Evolutionary conservation across 2,113 vertebrate species (phyloP).

Genomic region (Spea bombifrons): DNA sequence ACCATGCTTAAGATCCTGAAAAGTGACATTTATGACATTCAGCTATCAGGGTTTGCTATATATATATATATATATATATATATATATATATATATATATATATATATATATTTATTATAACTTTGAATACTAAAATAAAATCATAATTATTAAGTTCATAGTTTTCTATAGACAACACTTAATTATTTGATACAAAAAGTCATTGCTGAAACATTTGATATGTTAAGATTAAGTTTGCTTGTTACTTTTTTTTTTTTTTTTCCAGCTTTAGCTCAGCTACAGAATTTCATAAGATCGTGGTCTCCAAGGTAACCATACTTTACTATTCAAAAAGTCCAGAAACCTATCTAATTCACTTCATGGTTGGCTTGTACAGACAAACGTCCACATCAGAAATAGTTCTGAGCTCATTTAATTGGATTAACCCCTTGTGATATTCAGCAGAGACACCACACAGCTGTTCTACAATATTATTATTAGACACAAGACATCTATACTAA

Average conservation of each 20-base stretch:
- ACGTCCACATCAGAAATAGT: neutral
- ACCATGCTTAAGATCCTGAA: too few relatives aligned
- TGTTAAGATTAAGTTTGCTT: neutral
- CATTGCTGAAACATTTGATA: neutral
- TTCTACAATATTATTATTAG: neutral
- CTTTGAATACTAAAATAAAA: too few relatives aligned
- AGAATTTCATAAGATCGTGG: neutral
- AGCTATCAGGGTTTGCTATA: too few relatives aligned
- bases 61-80: too few relatives aligned
- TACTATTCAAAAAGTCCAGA: neutral
- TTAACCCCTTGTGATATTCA: neutral
- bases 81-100: too few relatives aligned
- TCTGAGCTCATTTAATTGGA: neutral
- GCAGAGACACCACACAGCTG: neutral
- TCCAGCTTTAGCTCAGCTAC: neutral
- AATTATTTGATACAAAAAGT: neutral
- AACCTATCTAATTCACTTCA: constrained; percentile 2
- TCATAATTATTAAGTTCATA: too few relatives aligned
- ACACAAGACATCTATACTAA: neutral
- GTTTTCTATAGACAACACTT: neutral
- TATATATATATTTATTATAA: too few relatives aligned
- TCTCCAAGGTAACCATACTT: neutral
- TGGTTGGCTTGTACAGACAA: constrained; percentile 3
- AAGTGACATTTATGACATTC: too few relatives aligned
- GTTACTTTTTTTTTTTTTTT: neutral